phyloP scores from a whole-genome alignment of 2,888 invertebrate genomes.

The Leucania comma region DNA sequence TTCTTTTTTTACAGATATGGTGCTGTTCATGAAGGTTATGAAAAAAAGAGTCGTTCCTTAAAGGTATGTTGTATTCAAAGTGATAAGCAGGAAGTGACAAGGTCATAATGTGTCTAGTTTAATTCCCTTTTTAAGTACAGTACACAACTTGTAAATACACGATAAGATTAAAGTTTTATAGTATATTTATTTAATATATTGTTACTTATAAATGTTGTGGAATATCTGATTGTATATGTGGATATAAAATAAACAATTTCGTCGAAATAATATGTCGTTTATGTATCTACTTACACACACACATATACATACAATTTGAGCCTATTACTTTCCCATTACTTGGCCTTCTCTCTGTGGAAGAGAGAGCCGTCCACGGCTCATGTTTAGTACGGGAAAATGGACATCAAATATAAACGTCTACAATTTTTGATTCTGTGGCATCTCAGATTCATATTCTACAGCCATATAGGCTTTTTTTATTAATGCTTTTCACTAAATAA shows the following conservation, averaged over 20 bases:
- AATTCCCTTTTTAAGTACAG: slow-evolving; percentile 38
- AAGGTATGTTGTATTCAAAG: slow-evolving; percentile 68
- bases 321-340: not conserved
- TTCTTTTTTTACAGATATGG: slow-evolving; percentile 94
- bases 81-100: slow-evolving; percentile 32
- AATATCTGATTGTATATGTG: slow-evolving; percentile 40
- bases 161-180: slow-evolving; percentile 34
- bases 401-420: not conserved
- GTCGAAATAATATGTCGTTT: slow-evolving; percentile 36
- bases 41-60: slow-evolving; percentile 91
- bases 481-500: slow-evolving; percentile 33
- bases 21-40: slow-evolving; percentile 97
- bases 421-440: not conserved
- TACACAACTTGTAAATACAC: slow-evolving; percentile 44
- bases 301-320: not conserved
- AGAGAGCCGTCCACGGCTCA: not conserved
- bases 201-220: slow-evolving; percentile 24
- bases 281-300: slow-evolving; percentile 26
- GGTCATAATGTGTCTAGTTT: slow-evolving; percentile 32
- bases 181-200: slow-evolving; percentile 33
- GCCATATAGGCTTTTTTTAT: not conserved
- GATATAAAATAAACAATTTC: slow-evolving; percentile 47
- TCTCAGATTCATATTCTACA: not conserved
- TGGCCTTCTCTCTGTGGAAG: too few relatives aligned
- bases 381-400: not conserved